A percentile compares a stretch with the other conserved stretches of the same genome.
phyloP scores from a whole-genome alignment of 2,113 vertebrate species.

The Gallinago media region DNA sequence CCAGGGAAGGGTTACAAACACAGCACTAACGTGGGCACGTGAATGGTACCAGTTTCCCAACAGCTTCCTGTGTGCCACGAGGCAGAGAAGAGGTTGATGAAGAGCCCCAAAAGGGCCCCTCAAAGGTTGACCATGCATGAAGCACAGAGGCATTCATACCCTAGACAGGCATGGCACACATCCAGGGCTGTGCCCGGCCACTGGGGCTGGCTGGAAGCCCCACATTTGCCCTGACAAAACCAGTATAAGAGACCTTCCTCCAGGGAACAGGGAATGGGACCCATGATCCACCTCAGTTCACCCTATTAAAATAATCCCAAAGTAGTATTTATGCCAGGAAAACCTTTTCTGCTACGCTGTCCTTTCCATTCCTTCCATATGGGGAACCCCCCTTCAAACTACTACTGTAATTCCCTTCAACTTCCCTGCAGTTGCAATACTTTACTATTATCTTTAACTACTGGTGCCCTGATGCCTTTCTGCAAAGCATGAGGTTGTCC shows the following conservation, averaged over 20 bases:
- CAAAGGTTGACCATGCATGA: rapidly evolving
- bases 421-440: neutral
- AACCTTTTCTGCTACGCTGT: neutral
- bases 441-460: neutral
- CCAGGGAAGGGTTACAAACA: neutral
- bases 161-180: neutral
- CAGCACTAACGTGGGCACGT: neutral
- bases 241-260: neutral
- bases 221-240: neutral
- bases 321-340: neutral
- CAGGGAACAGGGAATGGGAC: neutral
- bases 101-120: neutral
- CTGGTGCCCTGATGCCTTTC: neutral
- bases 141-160: rapidly evolving
- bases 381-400: neutral
- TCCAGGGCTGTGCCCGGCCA: neutral
- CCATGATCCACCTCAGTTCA: neutral
- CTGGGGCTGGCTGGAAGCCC: neutral
- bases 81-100: neutral
- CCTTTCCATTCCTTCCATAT: neutral
- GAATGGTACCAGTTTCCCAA: neutral
- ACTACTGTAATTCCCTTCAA: neutral
- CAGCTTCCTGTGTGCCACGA: neutral
- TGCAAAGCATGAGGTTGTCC: neutral
- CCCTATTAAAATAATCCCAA: neutral